Conservation (phyloP, 2,888 invertebrate genomes). For the Adineta ricciae region DNA sequence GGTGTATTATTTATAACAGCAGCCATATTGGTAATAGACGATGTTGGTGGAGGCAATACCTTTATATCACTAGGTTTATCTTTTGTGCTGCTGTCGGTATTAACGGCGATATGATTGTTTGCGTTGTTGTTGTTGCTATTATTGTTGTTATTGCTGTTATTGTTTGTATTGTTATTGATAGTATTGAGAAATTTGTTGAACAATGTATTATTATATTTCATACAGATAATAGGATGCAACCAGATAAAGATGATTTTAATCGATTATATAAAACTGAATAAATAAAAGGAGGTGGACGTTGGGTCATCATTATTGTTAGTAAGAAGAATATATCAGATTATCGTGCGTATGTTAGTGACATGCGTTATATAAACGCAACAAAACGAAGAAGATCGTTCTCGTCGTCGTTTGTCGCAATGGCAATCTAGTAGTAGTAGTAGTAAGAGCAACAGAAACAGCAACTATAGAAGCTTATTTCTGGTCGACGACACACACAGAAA, state of each 20-base stretch:
- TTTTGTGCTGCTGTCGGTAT: not conserved
- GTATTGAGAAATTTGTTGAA: not conserved
- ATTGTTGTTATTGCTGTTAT: not conserved
- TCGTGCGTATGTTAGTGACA: not conserved
- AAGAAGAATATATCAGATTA: not conserved
- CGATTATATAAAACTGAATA: not conserved
- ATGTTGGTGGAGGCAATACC: not conserved
- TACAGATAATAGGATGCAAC: not conserved
- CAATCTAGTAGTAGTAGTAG: not conserved
- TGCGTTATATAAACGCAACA: not conserved
- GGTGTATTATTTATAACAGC: not conserved
- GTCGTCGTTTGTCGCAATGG: not conserved
- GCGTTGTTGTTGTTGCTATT: conserved; percentile 4
- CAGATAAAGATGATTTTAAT: not conserved
- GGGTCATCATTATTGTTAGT: conserved; percentile 3
- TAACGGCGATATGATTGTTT: not conserved
- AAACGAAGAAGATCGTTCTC: not conserved
- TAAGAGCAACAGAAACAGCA: not conserved
- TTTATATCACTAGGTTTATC: not conserved
- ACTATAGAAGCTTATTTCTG: conserved; percentile 1
- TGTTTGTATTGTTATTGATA: not conserved
- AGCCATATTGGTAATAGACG: not conserved
- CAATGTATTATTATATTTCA: not conserved
- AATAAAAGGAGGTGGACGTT: not conserved
- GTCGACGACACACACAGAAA: conserved; percentile 9